phyloP scores from a whole-genome alignment of 2,113 vertebrate species.

The Perca flavescens region DNA sequence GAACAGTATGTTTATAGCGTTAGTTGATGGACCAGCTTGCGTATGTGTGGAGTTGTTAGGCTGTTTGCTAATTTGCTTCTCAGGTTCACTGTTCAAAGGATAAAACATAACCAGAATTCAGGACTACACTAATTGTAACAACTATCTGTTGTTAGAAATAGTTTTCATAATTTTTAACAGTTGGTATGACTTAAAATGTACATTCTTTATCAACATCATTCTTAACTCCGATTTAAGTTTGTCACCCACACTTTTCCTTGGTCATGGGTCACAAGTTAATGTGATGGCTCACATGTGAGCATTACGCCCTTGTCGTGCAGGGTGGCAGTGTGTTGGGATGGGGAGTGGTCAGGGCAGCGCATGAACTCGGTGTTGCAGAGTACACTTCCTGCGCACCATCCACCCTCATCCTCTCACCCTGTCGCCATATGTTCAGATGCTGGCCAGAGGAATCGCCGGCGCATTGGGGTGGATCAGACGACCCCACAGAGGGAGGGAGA shows the following conservation, averaged over 20 bases:
- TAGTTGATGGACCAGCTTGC: slow-evolving; percentile 18
- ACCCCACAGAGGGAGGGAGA: slow-evolving; percentile 86
- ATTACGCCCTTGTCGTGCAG: slow-evolving; percentile 58
- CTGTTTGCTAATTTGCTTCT: slow-evolving; percentile 23
- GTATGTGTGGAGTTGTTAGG: not conserved
- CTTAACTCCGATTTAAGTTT: slow-evolving; percentile 52
- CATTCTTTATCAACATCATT: slow-evolving; percentile 37
- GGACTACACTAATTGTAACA: not conserved
- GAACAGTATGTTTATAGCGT: not conserved
- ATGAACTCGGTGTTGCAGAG: slow-evolving; percentile 72
- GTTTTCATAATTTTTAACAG: slow-evolving; percentile 11
- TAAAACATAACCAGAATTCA: slow-evolving; percentile 4
- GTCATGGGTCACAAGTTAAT: slow-evolving; percentile 37
- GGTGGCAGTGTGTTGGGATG: slow-evolving; percentile 75
- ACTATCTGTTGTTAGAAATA: slow-evolving; percentile 21
- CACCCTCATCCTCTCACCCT: slow-evolving; percentile 85
- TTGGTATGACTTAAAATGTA: slow-evolving; percentile 25
- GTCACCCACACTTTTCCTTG: slow-evolving; percentile 27
- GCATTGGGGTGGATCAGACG: slow-evolving; percentile 84
- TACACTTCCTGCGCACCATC: slow-evolving; percentile 76
- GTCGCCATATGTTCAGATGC: slow-evolving; percentile 88
- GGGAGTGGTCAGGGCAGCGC: slow-evolving; percentile 74
- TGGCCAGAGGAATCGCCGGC: slow-evolving; percentile 87
- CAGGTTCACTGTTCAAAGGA: slow-evolving; percentile 17
- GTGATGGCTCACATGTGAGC: slow-evolving; percentile 35